Evolutionary conservation across 2,888 invertebrate species (phyloP).

Genomic region (Cryptocephalus moraei): DNA sequence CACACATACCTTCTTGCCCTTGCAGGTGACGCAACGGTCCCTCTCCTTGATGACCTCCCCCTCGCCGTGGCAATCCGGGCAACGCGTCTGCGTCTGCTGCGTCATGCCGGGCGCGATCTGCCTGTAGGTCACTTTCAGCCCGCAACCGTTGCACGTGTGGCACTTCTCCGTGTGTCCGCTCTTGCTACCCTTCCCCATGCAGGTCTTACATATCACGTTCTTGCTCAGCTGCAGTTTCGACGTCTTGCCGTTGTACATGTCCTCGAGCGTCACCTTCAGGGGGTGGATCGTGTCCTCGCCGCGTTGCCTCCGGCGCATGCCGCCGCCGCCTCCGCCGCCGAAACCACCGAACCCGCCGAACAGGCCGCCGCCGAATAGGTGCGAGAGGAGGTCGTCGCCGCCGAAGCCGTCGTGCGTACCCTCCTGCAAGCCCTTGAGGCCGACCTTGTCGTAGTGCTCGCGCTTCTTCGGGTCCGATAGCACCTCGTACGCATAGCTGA

Average conservation of each 20-base stretch:
- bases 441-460: constrained; percentile 75
- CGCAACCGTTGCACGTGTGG: constrained; percentile 66
- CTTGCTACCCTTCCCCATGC: constrained; percentile 69
- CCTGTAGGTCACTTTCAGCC: constrained; percentile 52
- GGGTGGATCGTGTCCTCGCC: constrained; percentile 81
- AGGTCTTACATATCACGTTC: constrained; percentile 68
- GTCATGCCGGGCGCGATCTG: constrained; percentile 40
- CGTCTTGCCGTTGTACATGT: constrained; percentile 83
- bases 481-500: constrained; percentile 90
- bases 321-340: constrained; percentile 39
- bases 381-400: constrained; percentile 57
- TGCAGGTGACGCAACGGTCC: constrained; percentile 73
- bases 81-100: constrained; percentile 51
- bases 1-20: constrained; percentile 62
- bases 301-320: constrained; percentile 46
- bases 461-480: constrained; percentile 82
- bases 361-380: constrained; percentile 59
- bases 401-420: constrained; percentile 43
- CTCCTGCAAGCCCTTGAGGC: constrained; percentile 80
- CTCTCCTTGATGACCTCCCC: constrained; percentile 70
- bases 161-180: constrained; percentile 55
- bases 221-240: constrained; percentile 72
- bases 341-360: constrained; percentile 45
- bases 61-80: constrained; percentile 53
- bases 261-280: constrained; percentile 77